These are phyloP conservation scores for Drosophila neonasuta DNA, from an alignment of 2,888 invertebrate genomes.

Conservation along the genomic window DNA sequence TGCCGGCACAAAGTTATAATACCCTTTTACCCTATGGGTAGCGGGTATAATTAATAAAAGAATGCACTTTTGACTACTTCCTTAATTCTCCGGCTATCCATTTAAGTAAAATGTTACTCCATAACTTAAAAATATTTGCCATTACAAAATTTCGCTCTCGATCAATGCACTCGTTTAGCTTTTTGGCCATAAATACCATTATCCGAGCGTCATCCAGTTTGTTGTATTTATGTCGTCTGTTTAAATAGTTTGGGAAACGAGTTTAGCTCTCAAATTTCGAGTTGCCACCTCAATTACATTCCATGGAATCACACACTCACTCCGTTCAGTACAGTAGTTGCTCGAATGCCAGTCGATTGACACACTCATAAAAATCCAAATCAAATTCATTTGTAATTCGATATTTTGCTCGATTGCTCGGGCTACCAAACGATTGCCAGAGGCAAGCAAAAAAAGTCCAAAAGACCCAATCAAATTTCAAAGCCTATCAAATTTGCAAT, in stretches of 20 bases:
- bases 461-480: constrained; percentile 70
- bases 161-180: constrained; percentile 5
- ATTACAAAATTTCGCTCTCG: neutral
- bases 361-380: constrained; percentile 47
- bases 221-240: constrained; percentile 15
- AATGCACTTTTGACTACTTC: neutral
- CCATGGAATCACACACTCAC: constrained; percentile 26
- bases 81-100: too few species aligned
- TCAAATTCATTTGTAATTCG: constrained; percentile 70
- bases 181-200: constrained; percentile 12
- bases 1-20: too few species aligned
- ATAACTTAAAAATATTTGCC: neutral
- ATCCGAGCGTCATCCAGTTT: constrained; percentile 1
- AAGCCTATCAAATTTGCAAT: constrained; percentile 74
- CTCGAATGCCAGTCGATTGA: constrained; percentile 32
- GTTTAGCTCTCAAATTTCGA: constrained; percentile 27
- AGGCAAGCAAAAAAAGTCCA: neutral
- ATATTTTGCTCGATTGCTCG: constrained; percentile 59
- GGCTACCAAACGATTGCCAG: constrained; percentile 42
- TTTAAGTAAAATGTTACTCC: too few species aligned
- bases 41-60: neutral
- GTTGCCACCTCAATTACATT: constrained; percentile 38
- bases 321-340: constrained; percentile 37
- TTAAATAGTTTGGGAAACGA: constrained; percentile 29
- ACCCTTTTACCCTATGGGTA: too few species aligned